Evolutionary conservation across 2,797 vertebrate genomes (phyloP).

Genomic region (Gambusia yucatana): DNA sequence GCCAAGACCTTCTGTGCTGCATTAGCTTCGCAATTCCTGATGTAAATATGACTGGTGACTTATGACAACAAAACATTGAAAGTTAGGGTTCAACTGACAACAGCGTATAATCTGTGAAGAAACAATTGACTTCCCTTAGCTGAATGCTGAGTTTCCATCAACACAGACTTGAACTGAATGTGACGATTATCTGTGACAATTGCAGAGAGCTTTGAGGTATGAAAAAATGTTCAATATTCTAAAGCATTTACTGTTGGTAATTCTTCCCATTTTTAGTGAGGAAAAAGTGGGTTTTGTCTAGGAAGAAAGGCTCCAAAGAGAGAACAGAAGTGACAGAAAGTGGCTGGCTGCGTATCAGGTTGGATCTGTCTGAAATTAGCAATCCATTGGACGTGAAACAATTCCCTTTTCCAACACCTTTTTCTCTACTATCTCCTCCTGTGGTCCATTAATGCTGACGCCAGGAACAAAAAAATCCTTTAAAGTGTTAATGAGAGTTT

Average conservation of each 20-base stretch:
- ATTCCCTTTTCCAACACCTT: slow-evolving; percentile 25
- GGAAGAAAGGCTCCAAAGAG: neutral
- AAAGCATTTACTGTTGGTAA: neutral
- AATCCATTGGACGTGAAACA: slow-evolving; percentile 3
- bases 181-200: neutral
- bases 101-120: neutral
- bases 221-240: neutral
- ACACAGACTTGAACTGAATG: neutral
- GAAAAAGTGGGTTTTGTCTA: neutral
- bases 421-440: slow-evolving; percentile 8
- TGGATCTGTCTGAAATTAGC: slow-evolving; percentile 10
- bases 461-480: slow-evolving; percentile 32
- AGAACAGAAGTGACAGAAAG: neutral
- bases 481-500: slow-evolving; percentile 67
- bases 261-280: neutral
- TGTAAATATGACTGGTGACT: neutral
- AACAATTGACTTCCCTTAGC: neutral
- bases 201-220: neutral
- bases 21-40: neutral
- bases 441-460: slow-evolving; percentile 29
- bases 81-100: neutral
- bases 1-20: neutral
- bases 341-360: slow-evolving; percentile 4
- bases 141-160: neutral
- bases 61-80: neutral